phyloP scores from a whole-genome alignment of 2,113 vertebrate genomes.

The Zosterops pallidus region DNA sequence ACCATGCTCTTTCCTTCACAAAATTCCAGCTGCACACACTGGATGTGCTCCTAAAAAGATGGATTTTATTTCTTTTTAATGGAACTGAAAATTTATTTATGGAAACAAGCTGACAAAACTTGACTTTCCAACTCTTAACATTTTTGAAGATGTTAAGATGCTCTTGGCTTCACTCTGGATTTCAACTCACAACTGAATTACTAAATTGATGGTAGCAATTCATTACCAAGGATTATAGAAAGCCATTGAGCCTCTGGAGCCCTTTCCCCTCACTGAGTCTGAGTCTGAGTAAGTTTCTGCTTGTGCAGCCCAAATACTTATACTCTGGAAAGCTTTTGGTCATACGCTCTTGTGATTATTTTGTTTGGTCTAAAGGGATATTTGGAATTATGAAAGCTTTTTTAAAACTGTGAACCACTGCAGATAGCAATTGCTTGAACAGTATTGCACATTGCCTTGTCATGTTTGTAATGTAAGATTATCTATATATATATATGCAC shows the following conservation, averaged over 20 bases:
- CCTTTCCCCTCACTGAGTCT: neutral
- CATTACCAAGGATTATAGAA: neutral
- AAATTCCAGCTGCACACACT: slow-evolving; percentile 42
- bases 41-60: neutral
- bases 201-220: neutral
- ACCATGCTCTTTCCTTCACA: neutral
- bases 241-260: neutral
- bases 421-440: neutral
- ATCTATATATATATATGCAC: neutral
- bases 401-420: neutral
- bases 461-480: neutral
- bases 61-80: slow-evolving; percentile 1
- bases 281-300: neutral
- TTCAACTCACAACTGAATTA: neutral
- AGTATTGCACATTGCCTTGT: neutral
- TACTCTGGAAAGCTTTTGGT: neutral
- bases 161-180: neutral
- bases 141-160: neutral
- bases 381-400: neutral
- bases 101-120: neutral
- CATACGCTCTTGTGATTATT: neutral
- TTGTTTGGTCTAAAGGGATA: neutral
- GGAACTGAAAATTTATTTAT: neutral
- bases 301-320: neutral
- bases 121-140: neutral